Percentiles rank a stretch among this genome's conserved stretches.
Evolutionary conservation across 2,113 vertebrate species (phyloP).

Genomic region (Podarcis cretensis): DNA sequence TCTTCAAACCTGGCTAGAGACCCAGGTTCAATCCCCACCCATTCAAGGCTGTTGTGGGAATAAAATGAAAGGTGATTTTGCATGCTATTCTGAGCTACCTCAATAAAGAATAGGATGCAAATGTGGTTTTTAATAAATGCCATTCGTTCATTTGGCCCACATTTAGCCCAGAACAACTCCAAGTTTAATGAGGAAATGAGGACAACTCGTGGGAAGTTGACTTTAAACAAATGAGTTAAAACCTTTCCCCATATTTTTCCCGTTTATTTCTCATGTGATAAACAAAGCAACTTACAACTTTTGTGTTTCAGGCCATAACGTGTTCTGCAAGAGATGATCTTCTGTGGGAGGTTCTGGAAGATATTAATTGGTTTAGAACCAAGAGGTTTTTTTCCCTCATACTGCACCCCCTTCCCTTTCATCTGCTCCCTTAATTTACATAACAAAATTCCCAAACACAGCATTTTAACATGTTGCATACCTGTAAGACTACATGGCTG

Average conservation of each 20-base stretch:
- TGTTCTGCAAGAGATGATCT: slow-evolving; percentile 97
- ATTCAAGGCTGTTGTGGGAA: no score
- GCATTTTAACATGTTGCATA: slow-evolving; percentile 68
- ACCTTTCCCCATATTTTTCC: neutral
- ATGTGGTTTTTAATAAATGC: neutral
- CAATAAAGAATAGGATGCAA: neutral
- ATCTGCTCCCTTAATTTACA: neutral
- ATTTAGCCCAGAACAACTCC: neutral
- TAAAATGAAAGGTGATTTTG: neutral
- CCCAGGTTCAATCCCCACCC: neutral
- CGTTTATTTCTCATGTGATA: neutral
- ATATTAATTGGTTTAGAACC: slow-evolving; percentile 39
- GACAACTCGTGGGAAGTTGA: neutral
- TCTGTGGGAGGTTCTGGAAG: slow-evolving; percentile 93
- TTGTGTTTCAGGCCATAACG: slow-evolving; percentile 97
- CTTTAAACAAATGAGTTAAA: neutral
- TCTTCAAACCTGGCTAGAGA: neutral
- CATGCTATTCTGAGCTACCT: neutral
- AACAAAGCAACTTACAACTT: slow-evolving; percentile 89
- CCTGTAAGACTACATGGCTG: slow-evolving; percentile 87
- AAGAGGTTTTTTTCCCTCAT: neutral
- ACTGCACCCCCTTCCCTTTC: neutral
- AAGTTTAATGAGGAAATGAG: neutral
- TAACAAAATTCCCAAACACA: neutral
- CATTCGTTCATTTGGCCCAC: neutral